phyloP scores from a whole-genome alignment of 2,113 vertebrate species.

The Phalacrocorax carbo region DNA sequence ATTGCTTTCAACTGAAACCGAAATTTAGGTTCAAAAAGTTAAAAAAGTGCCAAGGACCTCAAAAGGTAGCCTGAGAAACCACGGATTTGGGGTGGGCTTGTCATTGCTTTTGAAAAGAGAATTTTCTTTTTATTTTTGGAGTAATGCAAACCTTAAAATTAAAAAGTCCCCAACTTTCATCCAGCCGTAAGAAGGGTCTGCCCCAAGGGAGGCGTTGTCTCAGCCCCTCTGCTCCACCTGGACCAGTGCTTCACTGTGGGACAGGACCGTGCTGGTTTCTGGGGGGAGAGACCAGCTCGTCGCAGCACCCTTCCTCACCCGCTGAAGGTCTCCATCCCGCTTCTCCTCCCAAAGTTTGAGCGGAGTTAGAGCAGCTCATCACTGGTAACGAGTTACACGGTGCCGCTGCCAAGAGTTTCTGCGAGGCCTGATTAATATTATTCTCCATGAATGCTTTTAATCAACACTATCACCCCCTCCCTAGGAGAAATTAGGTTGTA shows the following conservation, averaged over 20 bases:
- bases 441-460: background rate
- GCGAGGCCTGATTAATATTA: background rate
- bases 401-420: background rate
- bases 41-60: background rate
- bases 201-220: background rate
- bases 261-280: background rate
- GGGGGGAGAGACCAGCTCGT: background rate
- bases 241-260: background rate
- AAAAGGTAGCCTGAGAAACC: background rate
- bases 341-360: background rate
- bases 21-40: background rate
- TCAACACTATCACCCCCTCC: background rate
- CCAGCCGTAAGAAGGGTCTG: background rate
- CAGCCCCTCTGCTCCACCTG: background rate
- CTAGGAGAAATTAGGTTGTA: background rate
- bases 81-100: background rate
- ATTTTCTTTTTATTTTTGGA: background rate
- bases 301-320: background rate
- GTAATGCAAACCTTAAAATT: background rate
- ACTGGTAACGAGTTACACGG: background rate
- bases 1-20: background rate
- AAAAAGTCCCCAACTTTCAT: background rate
- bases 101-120: background rate
- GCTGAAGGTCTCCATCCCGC: rapidly evolving
- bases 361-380: background rate